Percentiles rank a stretch among this genome's conserved stretches.
Evolutionary conservation across 2,113 vertebrate species (phyloP).

Genomic region (Pogonocichla stellata): DNA sequence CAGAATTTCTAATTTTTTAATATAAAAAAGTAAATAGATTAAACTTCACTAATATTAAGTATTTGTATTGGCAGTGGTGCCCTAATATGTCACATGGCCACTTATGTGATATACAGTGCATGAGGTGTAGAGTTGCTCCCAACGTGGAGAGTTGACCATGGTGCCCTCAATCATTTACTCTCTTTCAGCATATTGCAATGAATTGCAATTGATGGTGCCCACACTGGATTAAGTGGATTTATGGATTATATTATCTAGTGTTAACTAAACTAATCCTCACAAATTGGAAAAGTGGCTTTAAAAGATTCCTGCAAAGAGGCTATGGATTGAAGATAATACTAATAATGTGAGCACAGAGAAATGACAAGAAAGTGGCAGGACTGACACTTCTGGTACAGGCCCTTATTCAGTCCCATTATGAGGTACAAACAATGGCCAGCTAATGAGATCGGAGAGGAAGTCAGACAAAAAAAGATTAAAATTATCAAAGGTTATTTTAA

Average conservation of each 20-base stretch:
- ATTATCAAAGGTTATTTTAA: background rate
- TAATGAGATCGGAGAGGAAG: background rate
- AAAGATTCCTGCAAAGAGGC: background rate
- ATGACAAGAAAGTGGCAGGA: background rate
- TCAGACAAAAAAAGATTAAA: background rate
- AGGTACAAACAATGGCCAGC: background rate
- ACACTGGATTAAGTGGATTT: background rate
- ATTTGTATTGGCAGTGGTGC: background rate
- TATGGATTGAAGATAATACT: background rate
- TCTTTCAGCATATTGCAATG: background rate
- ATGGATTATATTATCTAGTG: background rate
- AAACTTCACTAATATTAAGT: background rate
- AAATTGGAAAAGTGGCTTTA: background rate
- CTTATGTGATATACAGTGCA: background rate
- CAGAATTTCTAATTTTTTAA: background rate
- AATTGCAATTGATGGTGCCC: background rate
- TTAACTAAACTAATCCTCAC: background rate
- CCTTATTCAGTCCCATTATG: background rate
- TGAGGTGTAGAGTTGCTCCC: background rate
- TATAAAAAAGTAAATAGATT: background rate
- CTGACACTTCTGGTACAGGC: background rate
- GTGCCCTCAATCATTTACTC: background rate
- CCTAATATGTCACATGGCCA: background rate
- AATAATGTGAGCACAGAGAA: background rate
- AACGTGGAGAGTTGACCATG: fast-evolving